These are phyloP conservation scores for Tipula unca DNA, from an alignment of 2,888 invertebrate species.

Conservation along the genomic window DNA sequence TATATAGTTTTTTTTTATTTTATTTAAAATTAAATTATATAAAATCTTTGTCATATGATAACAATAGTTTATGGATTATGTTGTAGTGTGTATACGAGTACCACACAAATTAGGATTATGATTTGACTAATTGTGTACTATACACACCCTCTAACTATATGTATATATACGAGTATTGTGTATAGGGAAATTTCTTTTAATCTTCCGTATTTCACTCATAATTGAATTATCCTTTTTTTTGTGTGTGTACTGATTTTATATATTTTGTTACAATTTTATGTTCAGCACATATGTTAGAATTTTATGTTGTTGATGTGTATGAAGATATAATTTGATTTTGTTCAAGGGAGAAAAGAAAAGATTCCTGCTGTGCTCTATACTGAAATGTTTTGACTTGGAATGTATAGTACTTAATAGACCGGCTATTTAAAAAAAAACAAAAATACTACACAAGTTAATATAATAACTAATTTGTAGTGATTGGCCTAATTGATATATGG, in stretches of 20 bases:
- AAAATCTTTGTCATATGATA: background rate
- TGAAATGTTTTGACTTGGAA: background rate
- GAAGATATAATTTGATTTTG: background rate
- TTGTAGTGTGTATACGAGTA: background rate
- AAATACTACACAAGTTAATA: background rate
- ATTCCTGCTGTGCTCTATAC: background rate
- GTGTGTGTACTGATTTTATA: background rate
- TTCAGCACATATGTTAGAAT: background rate
- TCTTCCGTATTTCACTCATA: conserved; percentile 2
- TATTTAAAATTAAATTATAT: background rate
- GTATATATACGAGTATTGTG: background rate
- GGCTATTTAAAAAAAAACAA: background rate
- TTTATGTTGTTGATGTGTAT: conserved; percentile 8
- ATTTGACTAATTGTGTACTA: background rate
- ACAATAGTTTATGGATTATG: background rate
- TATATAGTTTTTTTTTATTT: background rate
- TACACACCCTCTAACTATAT: background rate
- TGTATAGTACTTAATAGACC: background rate
- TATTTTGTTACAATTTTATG: background rate
- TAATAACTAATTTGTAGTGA: too few species aligned
- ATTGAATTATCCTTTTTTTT: background rate
- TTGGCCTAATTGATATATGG: too few species aligned
- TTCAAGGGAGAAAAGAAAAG: background rate
- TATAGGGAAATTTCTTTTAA: background rate
- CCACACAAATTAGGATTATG: background rate